Evolutionary conservation across 2,797 vertebrate genomes (phyloP), one percentile per base, ranked within the genome.

Genomic region (Channallabes apus): DNA sequence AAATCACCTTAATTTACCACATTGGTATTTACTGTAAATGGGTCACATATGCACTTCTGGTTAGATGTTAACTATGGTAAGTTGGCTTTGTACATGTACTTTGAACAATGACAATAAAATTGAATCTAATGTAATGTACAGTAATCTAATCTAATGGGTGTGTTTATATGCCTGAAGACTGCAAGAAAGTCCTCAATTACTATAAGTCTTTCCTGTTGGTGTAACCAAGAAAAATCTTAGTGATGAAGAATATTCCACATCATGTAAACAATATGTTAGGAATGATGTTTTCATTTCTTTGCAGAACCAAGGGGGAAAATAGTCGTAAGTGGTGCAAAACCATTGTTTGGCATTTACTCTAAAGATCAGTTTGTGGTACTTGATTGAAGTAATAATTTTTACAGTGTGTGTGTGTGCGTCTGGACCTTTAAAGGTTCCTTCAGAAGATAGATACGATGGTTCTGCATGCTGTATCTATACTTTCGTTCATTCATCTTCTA

Each of bases 301-400:
- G 27, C 11, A 29, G 54, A 56, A 58, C 20, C 6, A 17, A 7
- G 8, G 17, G 20, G 7, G 24, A 62, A 24, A 68, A 20, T 11
- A 71, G 4, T 4, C 7, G 4, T 46, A 27, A 75, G n/a, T 18
- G 3, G 14, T 56, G 46, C 46, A 73, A 24, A 14, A 27, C 24
- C 8, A 46, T 27, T 72, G 38, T 27, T 2, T 72, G 22, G 11
- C 24, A 72, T 15, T 51, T 51, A 32, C 32, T 35, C 4, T 35
- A 68, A 72, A 72, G 71, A 73, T n/a, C 71, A 73, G 51, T 54
- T 73, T 54, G 71, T 73, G 71, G n/a, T 54, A 67, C 18, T 51
- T 71, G 32, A 46, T 72, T 72, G 56, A 61, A 6, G 46, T 59
- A 54, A 82, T 82, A 11, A 82, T 59, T 15, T 35, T 20, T 56